Conservation (phyloP, 92 coral and sea anemone genomes). For the Diadumene lineata region DNA sequence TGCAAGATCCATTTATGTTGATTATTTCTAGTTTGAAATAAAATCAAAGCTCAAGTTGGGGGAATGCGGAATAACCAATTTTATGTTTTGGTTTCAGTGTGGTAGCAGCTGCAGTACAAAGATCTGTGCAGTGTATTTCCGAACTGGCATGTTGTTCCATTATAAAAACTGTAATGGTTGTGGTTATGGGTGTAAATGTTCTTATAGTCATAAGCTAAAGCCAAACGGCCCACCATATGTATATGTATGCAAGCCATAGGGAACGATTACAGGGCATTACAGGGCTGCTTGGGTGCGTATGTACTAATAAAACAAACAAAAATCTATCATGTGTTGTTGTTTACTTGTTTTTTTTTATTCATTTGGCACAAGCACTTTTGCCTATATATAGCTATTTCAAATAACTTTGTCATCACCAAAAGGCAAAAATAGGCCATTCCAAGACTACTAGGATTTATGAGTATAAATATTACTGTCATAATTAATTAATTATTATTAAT, state of each 20-base stretch:
- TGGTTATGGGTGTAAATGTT: constrained; percentile 23
- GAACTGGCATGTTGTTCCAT: constrained; percentile 2
- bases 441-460: too few species aligned
- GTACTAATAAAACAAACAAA: neutral
- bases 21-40: too few species aligned
- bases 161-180: neutral
- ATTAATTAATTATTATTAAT: too few species aligned
- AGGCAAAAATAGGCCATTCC: too few species aligned
- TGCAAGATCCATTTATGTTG: too few species aligned
- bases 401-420: too few species aligned
- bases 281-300: neutral
- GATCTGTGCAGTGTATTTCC: constrained; percentile 10
- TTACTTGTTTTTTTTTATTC: neutral
- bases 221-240: neutral
- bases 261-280: neutral
- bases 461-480: too few species aligned
- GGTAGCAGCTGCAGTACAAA: constrained; percentile 2
- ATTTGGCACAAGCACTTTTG: too few species aligned
- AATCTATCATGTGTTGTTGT: neutral
- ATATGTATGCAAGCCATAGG: constrained; percentile 16
- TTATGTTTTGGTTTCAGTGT: neutral
- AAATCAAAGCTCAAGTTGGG: too few species aligned
- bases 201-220: neutral
- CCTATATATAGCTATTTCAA: too few species aligned
- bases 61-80: too few species aligned